phyloP scores from a whole-genome alignment of 2,797 vertebrate genomes.

The Melopsittacus undulatus region DNA sequence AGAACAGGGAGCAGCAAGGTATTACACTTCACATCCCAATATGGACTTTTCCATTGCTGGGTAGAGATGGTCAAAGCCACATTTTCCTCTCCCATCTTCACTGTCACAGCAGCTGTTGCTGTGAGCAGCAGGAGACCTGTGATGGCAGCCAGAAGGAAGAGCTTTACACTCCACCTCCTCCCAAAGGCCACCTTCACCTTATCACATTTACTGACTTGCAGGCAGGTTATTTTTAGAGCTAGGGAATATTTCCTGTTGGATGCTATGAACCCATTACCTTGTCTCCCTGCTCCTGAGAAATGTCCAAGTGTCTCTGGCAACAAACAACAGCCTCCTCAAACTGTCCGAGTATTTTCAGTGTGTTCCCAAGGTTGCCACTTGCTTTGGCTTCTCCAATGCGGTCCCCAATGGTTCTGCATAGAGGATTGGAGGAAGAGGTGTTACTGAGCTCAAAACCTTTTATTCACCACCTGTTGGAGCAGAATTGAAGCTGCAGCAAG shows the following conservation, averaged over 20 bases:
- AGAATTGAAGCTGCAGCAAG: not conserved
- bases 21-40: not conserved
- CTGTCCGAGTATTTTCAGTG: constrained; percentile 91
- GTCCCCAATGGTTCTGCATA: constrained; percentile 91
- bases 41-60: not conserved
- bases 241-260: not conserved
- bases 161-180: not conserved
- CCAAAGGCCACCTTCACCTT: not conserved
- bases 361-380: constrained; percentile 96
- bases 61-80: not conserved
- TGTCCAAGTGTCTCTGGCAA: constrained; percentile 96
- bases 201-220: not conserved
- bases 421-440: not conserved
- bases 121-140: not conserved
- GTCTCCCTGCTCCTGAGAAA: constrained; percentile 94
- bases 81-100: not conserved
- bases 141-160: not conserved
- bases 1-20: not conserved
- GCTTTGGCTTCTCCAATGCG: constrained; percentile 95
- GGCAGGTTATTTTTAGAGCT: not conserved
- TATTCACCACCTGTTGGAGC: not conserved
- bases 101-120: not conserved
- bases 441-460: not conserved
- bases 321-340: constrained; percentile 94
- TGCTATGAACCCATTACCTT: constrained; percentile 79